These are phyloP conservation scores for Perognathus longimembris DNA, from an alignment of 2,113 vertebrate genomes.

Conservation along the genomic window DNA sequence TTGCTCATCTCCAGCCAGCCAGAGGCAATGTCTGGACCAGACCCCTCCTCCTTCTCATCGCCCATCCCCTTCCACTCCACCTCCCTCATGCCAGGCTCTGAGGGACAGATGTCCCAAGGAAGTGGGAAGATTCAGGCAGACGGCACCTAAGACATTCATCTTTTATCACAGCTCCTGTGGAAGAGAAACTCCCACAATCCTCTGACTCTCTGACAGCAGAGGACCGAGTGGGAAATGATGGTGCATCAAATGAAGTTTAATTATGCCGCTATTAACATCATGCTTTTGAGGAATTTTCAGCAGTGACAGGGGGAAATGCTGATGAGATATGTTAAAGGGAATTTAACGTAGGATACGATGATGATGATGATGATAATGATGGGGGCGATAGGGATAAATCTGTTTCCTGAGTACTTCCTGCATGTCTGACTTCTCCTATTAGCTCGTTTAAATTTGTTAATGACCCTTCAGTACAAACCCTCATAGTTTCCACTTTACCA, in stretches of 20 bases:
- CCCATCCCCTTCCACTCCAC: accelerated
- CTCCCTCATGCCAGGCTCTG: not conserved
- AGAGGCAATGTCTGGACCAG: not conserved
- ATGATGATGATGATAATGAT: too few relatives aligned
- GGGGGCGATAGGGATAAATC: not conserved
- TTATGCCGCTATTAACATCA: constrained; percentile 45
- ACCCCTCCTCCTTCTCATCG: accelerated
- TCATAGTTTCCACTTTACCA: not conserved
- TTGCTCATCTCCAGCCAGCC: not conserved
- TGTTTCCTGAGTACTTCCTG: not conserved
- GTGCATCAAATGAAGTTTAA: constrained; percentile 37
- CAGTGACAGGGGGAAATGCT: constrained; percentile 23
- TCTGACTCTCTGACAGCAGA: not conserved
- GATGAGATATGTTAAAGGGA: constrained; percentile 19
- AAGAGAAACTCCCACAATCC: not conserved
- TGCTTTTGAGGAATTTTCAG: constrained; percentile 66
- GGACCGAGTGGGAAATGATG: not conserved
- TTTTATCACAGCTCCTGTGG: accelerated
- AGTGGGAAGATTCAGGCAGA: not conserved
- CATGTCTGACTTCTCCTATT: not conserved
- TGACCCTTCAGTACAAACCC: too few relatives aligned
- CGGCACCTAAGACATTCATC: accelerated
- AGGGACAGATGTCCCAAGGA: not conserved
- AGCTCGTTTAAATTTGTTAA: not conserved
- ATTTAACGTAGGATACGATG: not conserved